Percentiles rank a stretch among this genome's conserved stretches.
Evolutionary conservation across 2,113 vertebrate genomes (phyloP).

Genomic region (Chlorocebus sabaeus): DNA sequence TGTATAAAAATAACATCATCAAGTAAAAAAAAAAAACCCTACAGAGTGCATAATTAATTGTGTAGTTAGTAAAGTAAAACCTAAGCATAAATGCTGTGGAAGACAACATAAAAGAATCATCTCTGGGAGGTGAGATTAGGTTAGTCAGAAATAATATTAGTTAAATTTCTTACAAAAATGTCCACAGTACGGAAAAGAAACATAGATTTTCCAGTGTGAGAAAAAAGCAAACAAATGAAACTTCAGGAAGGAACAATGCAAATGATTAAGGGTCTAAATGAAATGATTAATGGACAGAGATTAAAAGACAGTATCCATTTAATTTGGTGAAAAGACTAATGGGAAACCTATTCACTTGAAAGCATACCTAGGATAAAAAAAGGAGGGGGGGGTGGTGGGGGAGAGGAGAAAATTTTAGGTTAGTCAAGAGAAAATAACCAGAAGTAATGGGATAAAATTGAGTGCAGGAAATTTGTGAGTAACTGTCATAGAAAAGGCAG

Average conservation of each 20-base stretch:
- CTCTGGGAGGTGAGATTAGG: constrained; percentile 42
- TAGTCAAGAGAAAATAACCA: constrained; percentile 66
- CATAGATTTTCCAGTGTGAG: constrained; percentile 39
- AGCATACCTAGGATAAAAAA: constrained; percentile 12
- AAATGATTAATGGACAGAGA: constrained; percentile 69
- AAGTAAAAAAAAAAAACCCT: not conserved
- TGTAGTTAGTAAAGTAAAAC: constrained; percentile 4
- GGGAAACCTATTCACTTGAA: constrained; percentile 61
- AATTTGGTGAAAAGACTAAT: constrained; percentile 71
- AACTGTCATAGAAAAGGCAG: constrained; percentile 30
- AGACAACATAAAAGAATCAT: constrained; percentile 31
- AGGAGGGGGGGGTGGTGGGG: not conserved
- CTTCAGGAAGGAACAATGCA: constrained; percentile 67
- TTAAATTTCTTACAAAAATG: constrained; percentile 26
- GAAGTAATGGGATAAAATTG: constrained; percentile 66
- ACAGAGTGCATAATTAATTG: constrained; percentile 35
- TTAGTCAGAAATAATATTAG: not conserved
- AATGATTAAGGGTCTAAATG: constrained; percentile 65
- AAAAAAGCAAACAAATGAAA: constrained; percentile 61
- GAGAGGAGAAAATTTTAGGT: constrained; percentile 52
- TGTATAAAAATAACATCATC: not conserved
- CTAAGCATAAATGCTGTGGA: not conserved
- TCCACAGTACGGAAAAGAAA: constrained; percentile 13
- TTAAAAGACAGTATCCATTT: constrained; percentile 61
- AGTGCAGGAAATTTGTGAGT: constrained; percentile 51